Base-by-base conservation (phyloP, 2,888 invertebrate genomes). In the Sminthurinus aureus region DNA sequence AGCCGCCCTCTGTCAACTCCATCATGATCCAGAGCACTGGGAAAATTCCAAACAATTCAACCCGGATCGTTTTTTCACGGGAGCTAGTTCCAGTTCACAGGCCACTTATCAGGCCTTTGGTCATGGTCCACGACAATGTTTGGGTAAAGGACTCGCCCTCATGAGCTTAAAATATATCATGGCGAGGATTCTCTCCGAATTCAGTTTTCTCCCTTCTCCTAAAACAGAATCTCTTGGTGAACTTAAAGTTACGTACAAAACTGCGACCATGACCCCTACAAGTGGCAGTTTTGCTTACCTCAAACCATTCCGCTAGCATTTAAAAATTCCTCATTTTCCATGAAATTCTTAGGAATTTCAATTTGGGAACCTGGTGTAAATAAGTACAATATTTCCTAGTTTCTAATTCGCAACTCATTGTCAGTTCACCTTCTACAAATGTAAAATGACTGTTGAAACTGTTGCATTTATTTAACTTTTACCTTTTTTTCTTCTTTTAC, bases 261-360 rank as follows among this genome's bases (percentile, higher is more conserved):
- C 83, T 18, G 85, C 86, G 3, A 86, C 86, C 69, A 86, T 86
- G 86, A 84, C 84, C 26, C 86, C 86, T n/a, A 73, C 79, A 50
- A 76, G 80, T 26, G 86, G 86, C 0, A 84, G 83, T 12, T 75
- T 64, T 69, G 84, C 83, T 0, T 18, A 73, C 1, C 50, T 77
- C 15, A 50, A 18, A 13, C 18, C 6, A 26, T 9, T 74, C 9
- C 24, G 18, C 38, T 12, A 13, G 15, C 13, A 75, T 22, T 75
- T 58, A 12, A 58, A 58, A 58, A n/a, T n/a, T n/a, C n/a, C n/a
- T n/a, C n/a, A n/a, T n/a, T n/a, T n/a, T n/a, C n/a, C n/a, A n/a
- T n/a, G n/a, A n/a, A n/a, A n/a, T n/a, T n/a, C n/a, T n/a, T n/a
- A n/a, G n/a, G n/a, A n/a, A n/a, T n/a, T n/a, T n/a, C n/a, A n/a